phyloP scores from a whole-genome alignment of 2,888 invertebrate species.

The Leptinotarsa juncta region DNA sequence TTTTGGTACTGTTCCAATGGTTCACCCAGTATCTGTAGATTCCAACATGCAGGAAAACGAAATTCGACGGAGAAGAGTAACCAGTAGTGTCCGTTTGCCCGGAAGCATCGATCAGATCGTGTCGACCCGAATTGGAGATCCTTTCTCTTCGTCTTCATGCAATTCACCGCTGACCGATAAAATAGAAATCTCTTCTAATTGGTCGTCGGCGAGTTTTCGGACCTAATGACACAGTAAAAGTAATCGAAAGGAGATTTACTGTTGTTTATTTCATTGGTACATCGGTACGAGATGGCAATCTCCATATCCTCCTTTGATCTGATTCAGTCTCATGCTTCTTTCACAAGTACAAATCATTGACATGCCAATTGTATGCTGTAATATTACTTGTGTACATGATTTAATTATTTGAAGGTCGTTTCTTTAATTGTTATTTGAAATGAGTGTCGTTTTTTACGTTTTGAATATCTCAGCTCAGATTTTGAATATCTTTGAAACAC shows the following conservation, averaged over 20 bases:
- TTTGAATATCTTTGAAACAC: too few relatives aligned
- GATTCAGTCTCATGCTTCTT: neutral
- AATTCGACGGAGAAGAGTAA: neutral
- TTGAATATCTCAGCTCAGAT: too few relatives aligned
- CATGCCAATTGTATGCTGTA: neutral
- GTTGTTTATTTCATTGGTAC: slow-evolving; percentile 24
- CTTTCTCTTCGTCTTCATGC: slow-evolving; percentile 27
- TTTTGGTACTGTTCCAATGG: too few relatives aligned
- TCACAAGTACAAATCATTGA: neutral
- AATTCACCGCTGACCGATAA: slow-evolving; percentile 47
- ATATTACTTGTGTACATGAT: too few relatives aligned
- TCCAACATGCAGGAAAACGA: neutral
- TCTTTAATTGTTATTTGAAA: too few relatives aligned
- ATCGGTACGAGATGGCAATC: slow-evolving; percentile 21
- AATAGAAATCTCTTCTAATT: slow-evolving; percentile 59
- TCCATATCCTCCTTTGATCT: slow-evolving; percentile 18
- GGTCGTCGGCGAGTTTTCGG: slow-evolving; percentile 45
- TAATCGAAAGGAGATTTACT: slow-evolving; percentile 46
- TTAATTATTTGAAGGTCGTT: too few relatives aligned
- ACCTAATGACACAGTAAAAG: slow-evolving; percentile 53
- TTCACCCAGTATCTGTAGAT: neutral
- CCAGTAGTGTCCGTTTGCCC: slow-evolving; percentile 22
- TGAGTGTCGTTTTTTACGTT: too few relatives aligned
- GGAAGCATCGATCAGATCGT: slow-evolving; percentile 22
- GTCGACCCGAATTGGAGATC: slow-evolving; percentile 24